phyloP scores from a whole-genome alignment of 2,888 invertebrate species.

The Chaetogeoica ovagalla region DNA sequence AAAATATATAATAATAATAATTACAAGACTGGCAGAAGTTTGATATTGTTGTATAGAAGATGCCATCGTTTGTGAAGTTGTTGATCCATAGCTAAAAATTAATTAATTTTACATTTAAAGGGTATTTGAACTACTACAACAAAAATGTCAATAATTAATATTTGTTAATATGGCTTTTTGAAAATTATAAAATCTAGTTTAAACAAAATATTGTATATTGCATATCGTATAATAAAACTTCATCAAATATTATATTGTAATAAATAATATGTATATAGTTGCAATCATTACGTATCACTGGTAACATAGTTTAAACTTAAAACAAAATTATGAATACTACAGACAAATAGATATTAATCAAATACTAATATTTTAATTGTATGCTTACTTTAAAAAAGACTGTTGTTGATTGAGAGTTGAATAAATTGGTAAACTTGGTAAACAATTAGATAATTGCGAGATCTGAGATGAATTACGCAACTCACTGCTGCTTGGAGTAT shows the following conservation, averaged over 20 bases:
- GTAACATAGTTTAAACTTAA: too few relatives aligned
- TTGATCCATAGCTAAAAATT: constrained; percentile 34
- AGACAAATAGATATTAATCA: too few relatives aligned
- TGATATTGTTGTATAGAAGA: constrained; percentile 64
- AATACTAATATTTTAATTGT: not conserved
- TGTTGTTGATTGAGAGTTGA: constrained; percentile 44
- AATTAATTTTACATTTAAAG: not conserved
- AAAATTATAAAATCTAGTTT: too few relatives aligned
- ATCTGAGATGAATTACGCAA: constrained; percentile 59
- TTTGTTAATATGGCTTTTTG: too few relatives aligned
- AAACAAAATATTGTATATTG: too few relatives aligned
- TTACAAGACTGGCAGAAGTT: constrained; percentile 62
- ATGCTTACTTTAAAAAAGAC: constrained; percentile 51
- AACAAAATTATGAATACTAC: too few relatives aligned
- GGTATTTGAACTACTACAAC: too few relatives aligned
- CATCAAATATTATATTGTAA: too few relatives aligned
- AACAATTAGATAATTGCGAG: constrained; percentile 61
- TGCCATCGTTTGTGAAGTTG: constrained; percentile 59
- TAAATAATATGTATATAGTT: too few relatives aligned
- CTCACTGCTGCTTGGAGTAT: constrained; percentile 55
- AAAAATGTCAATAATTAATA: too few relatives aligned
- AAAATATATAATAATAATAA: not conserved
- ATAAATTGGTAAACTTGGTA: constrained; percentile 55
- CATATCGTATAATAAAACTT: too few relatives aligned
- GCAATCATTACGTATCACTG: too few relatives aligned